These are phyloP conservation scores for Meghimatium bilineatum DNA, from an alignment of 2,888 invertebrate genomes.

Conservation along the genomic window DNA sequence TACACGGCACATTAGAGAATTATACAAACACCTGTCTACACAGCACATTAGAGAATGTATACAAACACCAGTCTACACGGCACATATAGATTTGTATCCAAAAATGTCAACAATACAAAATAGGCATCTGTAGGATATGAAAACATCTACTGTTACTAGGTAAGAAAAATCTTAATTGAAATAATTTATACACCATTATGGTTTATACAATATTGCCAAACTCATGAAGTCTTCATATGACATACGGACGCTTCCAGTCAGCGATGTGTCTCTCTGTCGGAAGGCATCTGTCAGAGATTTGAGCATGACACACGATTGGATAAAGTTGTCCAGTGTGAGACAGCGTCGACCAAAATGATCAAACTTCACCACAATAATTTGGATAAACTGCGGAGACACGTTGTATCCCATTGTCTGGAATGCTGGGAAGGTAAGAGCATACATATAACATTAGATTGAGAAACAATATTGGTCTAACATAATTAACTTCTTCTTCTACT, in stretches of 20 bases:
- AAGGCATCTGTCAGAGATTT: conserved; percentile 87
- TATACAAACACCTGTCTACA: too few species aligned
- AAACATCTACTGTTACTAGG: too few species aligned
- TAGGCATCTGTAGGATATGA: too few species aligned
- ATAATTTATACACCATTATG: conserved; percentile 49
- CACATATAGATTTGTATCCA: too few species aligned
- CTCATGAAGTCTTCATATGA: conserved; percentile 93
- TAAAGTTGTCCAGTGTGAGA: conserved; percentile 90
- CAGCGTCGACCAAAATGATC: conserved; percentile 82
- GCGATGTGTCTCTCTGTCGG: conserved; percentile 85
- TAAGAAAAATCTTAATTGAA: too few species aligned
- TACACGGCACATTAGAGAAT: too few species aligned
- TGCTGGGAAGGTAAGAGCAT: conserved; percentile 80
- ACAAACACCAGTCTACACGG: too few species aligned
- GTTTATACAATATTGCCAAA: conserved; percentile 82
- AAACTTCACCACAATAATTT: conserved; percentile 84
- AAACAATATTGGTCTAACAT: too few species aligned
- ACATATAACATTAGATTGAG: background rate
- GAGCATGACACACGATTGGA: conserved; percentile 91
- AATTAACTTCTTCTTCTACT: too few species aligned
- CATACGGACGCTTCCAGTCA: conserved; percentile 89
- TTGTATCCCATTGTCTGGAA: conserved; percentile 92
- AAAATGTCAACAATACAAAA: too few species aligned
- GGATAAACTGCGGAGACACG: conserved; percentile 87
- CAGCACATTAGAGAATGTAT: too few species aligned